Percentiles rank a stretch among this genome's conserved stretches.
These are phyloP conservation scores for Synaphobranchus kaupii DNA, from an alignment of 2,797 vertebrate genomes.

Conservation along the genomic window DNA sequence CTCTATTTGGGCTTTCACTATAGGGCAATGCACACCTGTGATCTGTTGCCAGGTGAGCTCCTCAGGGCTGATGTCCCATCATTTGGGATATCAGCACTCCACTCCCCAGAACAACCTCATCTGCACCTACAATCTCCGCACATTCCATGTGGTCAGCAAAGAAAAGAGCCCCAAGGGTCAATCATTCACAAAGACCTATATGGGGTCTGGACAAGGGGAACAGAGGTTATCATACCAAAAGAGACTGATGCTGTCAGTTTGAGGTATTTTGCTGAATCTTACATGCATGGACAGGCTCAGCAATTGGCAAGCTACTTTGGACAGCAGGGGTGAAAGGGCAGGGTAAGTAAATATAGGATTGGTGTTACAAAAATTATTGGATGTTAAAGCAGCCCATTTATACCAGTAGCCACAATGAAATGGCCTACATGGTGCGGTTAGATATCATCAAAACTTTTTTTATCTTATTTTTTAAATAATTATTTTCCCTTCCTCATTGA, in stretches of 20 bases:
- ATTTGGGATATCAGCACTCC: neutral
- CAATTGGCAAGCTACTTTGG: neutral
- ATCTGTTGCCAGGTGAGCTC: neutral
- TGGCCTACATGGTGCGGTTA: neutral
- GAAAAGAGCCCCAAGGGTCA: neutral
- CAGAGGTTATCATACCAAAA: constrained; percentile 8
- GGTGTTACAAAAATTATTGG: neutral
- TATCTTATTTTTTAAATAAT: neutral
- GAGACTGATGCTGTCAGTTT: neutral
- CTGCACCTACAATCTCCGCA: neutral
- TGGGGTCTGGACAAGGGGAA: neutral
- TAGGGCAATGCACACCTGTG: neutral
- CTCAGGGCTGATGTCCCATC: neutral
- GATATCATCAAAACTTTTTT: neutral
- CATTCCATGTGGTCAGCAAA: neutral
- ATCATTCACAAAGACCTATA: neutral
- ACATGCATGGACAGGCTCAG: neutral
- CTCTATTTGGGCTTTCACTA: neutral
- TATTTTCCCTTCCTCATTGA: neutral
- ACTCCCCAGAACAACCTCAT: neutral
- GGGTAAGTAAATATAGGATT: neutral
- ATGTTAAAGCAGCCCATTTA: neutral
- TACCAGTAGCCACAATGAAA: neutral
- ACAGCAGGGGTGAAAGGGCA: neutral
- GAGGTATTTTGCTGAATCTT: neutral